Evolutionary conservation across 2,113 vertebrate genomes (phyloP), one percentile per base, ranked within the genome.

Genomic region (Indri indri): DNA sequence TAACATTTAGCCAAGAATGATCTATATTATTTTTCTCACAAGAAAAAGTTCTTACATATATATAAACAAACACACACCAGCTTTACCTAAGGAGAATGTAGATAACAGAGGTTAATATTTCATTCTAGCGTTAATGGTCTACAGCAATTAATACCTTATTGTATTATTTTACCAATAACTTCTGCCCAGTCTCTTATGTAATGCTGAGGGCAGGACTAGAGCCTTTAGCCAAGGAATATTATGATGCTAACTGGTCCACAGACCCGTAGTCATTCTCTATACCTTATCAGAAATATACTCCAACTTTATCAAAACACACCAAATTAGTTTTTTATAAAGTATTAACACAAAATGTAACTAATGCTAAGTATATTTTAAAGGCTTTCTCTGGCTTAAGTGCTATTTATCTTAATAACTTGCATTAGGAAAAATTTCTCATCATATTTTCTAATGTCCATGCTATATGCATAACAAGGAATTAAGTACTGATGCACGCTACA

Each of bases 11-110:
- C n/a, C 76, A 91, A 70, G 93, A 77, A 40, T 37, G 6, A 59
- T n/a, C 52, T 47, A 30, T 7, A 63, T 80, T 57, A 79, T 66
- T 80, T 89, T 88, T 79, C 23, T 68, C 23, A 61, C 65, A 73
- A 87, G 17, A 89, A 32, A 88, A 54, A 40, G n/a, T 86, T 68
- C 80, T 50, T 85, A 68, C 6, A 34, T 65, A 81, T 40, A 79
- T 89, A 79, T 71, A 92, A 90, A 52, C 17, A 85, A 95, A 88
- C 22, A 85, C 95, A 90, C 30, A 74, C 34, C 59, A 81, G 34
- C 34, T 85, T 85, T 66, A 80, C 22, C 59, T 37, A 83, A 65
- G 65, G 18, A 94, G 79, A 81, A 23, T 42, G 32, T 11, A 3
- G 13, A 50, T 40, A 61, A 82, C 20, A 66, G 23, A 77, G n/a